phyloP scores from a whole-genome alignment of 2,113 vertebrate genomes.

The Mus musculus region GRCm39 chr11:57582001-57582500 shows the following conservation, averaged over 20 bases:
- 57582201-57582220: slow-evolving; percentile 19
- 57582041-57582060: neutral
- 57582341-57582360: too few species aligned
- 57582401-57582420: neutral
- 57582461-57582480: neutral
- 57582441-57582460: neutral
- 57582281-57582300: neutral
- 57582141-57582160: neutral
- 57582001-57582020: neutral
- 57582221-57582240: neutral
- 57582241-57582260: neutral
- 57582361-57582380: accelerated
- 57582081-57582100: neutral
- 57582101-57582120: neutral
- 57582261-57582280: neutral
- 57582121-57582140: neutral
- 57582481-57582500: neutral
- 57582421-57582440: neutral
- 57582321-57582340: too few species aligned
- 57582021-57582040: neutral
- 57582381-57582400: neutral
- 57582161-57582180: neutral
- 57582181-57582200: neutral
- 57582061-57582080: neutral
- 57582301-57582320: too few species aligned